Base-by-base conservation (phyloP, 1,140 invertebrate genomes). In the Dendrolimus kikuchii region DNA sequence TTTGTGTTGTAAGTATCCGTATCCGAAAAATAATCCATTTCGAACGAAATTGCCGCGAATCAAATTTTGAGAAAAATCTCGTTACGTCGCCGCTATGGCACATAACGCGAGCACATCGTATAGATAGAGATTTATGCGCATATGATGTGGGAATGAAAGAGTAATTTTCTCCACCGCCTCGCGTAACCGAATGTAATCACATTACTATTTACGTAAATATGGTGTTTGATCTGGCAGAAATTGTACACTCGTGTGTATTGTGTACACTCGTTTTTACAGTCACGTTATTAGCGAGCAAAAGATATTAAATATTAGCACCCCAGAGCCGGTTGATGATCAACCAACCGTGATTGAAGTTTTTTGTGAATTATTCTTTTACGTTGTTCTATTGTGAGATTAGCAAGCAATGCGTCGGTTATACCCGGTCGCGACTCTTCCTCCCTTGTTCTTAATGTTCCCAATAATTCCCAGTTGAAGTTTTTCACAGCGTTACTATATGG, bases 11-110 rank as follows among this genome's bases (percentile, higher is more conserved):
- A n/a, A 58, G 49, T 55, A 55, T 63, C 59, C 54, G 59, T 49
- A 50, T 62, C 60, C 60, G 62, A 70, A 66, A 66, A 70, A 74
- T 67, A 66, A 67, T 66, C 65, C 55, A 65, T 68, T 70, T 46
- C 66, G 52, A 44, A 49, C 44, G 60, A 75, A 72, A 70, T 75
- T 66, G 69, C 57, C 57, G 63, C 38, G 59, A 75, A 75, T 75
- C 67, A 72, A 72, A 75, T 75, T 75, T 72, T 66, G 57, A 49
- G 59, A 72, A 71, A 66, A 75, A 75, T 68, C 59, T 74, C 62
- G 69, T 74, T 74, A 74, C 60, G 52, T 53, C 62, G 58, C 60
- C 54, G 59, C 58, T 69, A 61, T 65, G 54, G 46, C 44, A 62
- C 51, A 55, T 64, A 50, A 62, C 57, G 45, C 60, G 62, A 55